A percentile compares a stretch with the other conserved stretches of the same genome.
Evolutionary conservation across 1,140 invertebrate species (phyloP).

Genomic region (Colletes latitarsis): DNA sequence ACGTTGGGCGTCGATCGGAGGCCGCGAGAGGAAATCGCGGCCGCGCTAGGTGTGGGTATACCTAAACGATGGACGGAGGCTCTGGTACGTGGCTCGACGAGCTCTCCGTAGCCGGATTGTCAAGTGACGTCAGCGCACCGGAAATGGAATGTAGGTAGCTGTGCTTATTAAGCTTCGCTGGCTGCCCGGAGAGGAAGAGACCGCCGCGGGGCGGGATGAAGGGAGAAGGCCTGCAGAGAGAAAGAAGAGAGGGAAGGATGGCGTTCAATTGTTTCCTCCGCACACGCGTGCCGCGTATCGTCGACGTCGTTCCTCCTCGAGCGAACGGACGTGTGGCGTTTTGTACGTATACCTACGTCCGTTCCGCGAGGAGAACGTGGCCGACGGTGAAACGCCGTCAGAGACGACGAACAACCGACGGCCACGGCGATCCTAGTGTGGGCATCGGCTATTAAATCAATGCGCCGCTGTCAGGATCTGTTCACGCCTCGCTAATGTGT

Average conservation of each 20-base stretch:
- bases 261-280: slow-evolving; percentile 80
- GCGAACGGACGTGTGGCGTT: slow-evolving; percentile 31
- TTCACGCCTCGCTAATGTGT: slow-evolving; percentile 78
- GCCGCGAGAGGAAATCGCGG: slow-evolving; percentile 27
- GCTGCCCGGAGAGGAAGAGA: slow-evolving; percentile 38
- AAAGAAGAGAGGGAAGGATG: slow-evolving; percentile 67
- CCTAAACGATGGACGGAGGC: slow-evolving; percentile 51
- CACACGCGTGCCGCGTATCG: slow-evolving; percentile 74
- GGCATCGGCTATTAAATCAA: slow-evolving; percentile 79
- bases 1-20: slow-evolving; percentile 35
- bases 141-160: slow-evolving; percentile 82
- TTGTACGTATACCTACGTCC: slow-evolving; percentile 70
- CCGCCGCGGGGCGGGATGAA: slow-evolving; percentile 1
- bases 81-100: slow-evolving; percentile 59
- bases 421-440: slow-evolving; percentile 70
- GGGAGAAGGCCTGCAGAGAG: slow-evolving; percentile 35
- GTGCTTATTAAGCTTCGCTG: slow-evolving; percentile 78
- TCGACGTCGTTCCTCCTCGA: slow-evolving; percentile 27
- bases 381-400: slow-evolving; percentile 30
- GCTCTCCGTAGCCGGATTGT: slow-evolving; percentile 72
- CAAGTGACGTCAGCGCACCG: slow-evolving; percentile 79
- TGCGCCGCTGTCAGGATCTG: slow-evolving; percentile 75
- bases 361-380: slow-evolving; percentile 30
- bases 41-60: slow-evolving; percentile 48
- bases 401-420: not conserved